These are phyloP conservation scores for Solea senegalensis DNA, from an alignment of 2,113 vertebrate genomes.

Conservation along the genomic window DNA sequence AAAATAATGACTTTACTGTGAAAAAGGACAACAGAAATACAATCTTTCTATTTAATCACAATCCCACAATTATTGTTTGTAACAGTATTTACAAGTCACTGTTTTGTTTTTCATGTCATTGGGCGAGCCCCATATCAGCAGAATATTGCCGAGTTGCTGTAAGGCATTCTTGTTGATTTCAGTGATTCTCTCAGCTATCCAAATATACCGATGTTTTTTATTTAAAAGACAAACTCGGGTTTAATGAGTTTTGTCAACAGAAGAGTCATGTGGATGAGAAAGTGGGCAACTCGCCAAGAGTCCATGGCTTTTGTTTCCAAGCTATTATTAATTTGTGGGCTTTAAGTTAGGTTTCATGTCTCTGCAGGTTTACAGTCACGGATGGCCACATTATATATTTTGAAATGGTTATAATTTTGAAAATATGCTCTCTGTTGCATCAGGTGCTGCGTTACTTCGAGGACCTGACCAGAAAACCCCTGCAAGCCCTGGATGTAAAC, in stretches of 20 bases:
- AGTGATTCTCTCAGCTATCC: conserved; percentile 19
- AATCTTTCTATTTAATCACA: no score
- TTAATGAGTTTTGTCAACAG: conserved; percentile 21
- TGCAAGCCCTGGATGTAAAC: conserved; percentile 81
- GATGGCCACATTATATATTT: neutral
- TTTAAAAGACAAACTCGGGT: conserved; percentile 1
- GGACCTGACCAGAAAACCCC: conserved; percentile 74
- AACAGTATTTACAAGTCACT: no score
- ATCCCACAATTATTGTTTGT: no score
- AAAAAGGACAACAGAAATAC: no score
- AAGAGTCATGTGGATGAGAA: conserved; percentile 3
- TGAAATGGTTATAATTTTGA: neutral
- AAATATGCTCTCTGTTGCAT: neutral
- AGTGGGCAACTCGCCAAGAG: neutral
- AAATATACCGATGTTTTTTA: no score
- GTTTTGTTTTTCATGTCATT: no score
- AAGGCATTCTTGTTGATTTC: conserved; percentile 36
- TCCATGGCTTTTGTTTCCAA: neutral
- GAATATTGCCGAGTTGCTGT: conserved; percentile 23
- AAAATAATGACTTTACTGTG: conserved; percentile 23
- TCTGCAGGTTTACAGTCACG: neutral
- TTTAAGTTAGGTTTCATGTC: neutral
- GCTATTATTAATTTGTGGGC: conserved; percentile 1
- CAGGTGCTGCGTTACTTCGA: conserved; percentile 82
- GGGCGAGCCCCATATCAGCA: no score